These are phyloP conservation scores for Spermophilus dauricus DNA, from an alignment of 2,113 vertebrate species.

Conservation along the genomic window DNA sequence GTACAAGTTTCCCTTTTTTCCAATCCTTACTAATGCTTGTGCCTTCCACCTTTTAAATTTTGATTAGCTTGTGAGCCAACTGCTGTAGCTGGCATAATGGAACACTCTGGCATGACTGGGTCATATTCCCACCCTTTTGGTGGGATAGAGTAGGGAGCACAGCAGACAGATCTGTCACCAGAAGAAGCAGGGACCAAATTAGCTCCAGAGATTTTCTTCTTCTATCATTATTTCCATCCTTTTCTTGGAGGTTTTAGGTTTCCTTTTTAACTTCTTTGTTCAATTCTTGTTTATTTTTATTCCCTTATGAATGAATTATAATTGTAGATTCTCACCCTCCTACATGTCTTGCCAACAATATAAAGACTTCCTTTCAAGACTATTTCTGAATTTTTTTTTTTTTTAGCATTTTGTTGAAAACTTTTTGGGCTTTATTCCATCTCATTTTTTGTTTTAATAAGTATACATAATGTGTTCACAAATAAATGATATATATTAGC, in stretches of 20 bases:
- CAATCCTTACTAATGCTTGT: neutral
- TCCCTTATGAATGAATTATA: constrained; percentile 55
- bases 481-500: constrained; percentile 11
- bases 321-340: constrained; percentile 58
- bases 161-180: neutral
- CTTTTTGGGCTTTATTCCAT: constrained; percentile 39
- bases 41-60: constrained; percentile 7
- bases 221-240: constrained; percentile 1
- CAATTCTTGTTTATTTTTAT: constrained; percentile 63
- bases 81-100: neutral
- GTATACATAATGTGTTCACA: neutral
- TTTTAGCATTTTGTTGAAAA: constrained; percentile 57
- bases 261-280: constrained; percentile 62
- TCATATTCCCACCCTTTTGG: neutral
- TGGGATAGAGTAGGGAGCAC: neutral
- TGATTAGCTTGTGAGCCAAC: neutral
- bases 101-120: neutral
- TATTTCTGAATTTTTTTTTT: constrained; percentile 17
- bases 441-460: constrained; percentile 39
- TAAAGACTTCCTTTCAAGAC: constrained; percentile 54
- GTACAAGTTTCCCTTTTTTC: neutral
- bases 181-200: neutral
- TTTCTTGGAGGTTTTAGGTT: constrained; percentile 41
- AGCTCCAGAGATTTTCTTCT: neutral
- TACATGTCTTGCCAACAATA: constrained; percentile 23